Conservation (phyloP, 2,113 vertebrate species). For the Mastomys natalensis region DNA sequence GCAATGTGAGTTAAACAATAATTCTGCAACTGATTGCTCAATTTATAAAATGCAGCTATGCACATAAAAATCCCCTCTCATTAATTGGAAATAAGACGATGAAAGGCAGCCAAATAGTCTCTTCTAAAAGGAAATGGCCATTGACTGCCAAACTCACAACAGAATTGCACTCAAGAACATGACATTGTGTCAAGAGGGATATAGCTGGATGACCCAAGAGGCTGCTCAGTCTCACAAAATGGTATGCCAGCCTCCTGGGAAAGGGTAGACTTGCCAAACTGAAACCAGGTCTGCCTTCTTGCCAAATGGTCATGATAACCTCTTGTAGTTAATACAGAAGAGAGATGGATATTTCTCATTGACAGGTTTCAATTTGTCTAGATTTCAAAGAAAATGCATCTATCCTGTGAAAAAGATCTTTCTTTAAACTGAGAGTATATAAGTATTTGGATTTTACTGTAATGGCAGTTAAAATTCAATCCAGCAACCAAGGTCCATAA, state of each 20-base stretch:
- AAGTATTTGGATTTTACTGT: background rate
- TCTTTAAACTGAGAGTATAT: background rate
- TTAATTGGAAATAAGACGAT: slow-evolving; percentile 20
- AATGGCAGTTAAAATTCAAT: background rate
- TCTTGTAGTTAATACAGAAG: slow-evolving; percentile 1
- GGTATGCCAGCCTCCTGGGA: background rate
- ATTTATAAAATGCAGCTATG: slow-evolving; percentile 29
- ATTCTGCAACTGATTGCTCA: background rate
- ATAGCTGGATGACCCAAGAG: background rate
- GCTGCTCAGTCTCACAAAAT: background rate
- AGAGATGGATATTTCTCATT: background rate
- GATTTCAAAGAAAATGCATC: background rate
- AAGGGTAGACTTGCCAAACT: background rate
- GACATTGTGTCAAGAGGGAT: background rate
- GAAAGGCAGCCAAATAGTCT: background rate
- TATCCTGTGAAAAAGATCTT: background rate
- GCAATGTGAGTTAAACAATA: background rate
- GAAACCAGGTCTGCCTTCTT: background rate
- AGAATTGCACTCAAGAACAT: background rate
- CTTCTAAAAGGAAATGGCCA: background rate
- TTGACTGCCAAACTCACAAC: slow-evolving; percentile 1
- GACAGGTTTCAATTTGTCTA: background rate
- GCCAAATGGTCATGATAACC: background rate
- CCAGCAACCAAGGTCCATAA: background rate
- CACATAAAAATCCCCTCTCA: slow-evolving; percentile 18